These are phyloP conservation scores for Gopherus flavomarginatus DNA, from an alignment of 2,113 vertebrate genomes.

Conservation along the genomic window DNA sequence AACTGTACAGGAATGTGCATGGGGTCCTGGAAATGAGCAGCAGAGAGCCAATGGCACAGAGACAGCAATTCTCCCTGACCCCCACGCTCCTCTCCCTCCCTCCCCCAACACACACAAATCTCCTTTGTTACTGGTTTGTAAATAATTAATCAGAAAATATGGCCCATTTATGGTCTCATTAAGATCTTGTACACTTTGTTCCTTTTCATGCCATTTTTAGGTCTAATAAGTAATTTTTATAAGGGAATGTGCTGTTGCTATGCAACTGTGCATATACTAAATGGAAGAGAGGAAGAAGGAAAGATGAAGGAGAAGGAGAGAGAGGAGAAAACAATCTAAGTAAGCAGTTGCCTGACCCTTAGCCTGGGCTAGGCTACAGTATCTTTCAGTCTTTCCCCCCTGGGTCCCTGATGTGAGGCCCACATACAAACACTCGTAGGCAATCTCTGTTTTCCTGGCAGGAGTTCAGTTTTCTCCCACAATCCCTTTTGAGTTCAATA, in stretches of 20 bases:
- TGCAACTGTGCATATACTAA: conserved; percentile 7
- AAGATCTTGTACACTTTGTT: conserved; percentile 7
- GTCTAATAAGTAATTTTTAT: conserved; percentile 24
- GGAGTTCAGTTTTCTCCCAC: neutral
- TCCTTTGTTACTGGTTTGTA: neutral
- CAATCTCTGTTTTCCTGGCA: neutral
- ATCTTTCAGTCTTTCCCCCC: neutral
- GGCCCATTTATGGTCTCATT: neutral
- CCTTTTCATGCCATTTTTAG: conserved; percentile 33
- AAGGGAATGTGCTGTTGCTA: conserved; percentile 54
- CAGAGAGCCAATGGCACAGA: neutral
- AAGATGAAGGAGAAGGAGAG: neutral
- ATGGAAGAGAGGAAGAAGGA: neutral
- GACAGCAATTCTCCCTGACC: neutral
- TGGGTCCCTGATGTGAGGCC: neutral
- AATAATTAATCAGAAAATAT: neutral
- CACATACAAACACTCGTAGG: neutral
- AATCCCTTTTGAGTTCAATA: neutral
- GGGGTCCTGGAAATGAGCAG: neutral
- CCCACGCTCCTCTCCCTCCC: neutral
- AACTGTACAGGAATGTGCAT: neutral
- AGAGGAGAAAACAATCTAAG: conserved; percentile 32
- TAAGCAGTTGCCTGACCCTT: neutral
- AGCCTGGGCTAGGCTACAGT: neutral
- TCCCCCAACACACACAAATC: neutral